These are phyloP conservation scores for Omphaloscelis lunosa DNA, from an alignment of 2,888 invertebrate species.

Conservation along the genomic window DNA sequence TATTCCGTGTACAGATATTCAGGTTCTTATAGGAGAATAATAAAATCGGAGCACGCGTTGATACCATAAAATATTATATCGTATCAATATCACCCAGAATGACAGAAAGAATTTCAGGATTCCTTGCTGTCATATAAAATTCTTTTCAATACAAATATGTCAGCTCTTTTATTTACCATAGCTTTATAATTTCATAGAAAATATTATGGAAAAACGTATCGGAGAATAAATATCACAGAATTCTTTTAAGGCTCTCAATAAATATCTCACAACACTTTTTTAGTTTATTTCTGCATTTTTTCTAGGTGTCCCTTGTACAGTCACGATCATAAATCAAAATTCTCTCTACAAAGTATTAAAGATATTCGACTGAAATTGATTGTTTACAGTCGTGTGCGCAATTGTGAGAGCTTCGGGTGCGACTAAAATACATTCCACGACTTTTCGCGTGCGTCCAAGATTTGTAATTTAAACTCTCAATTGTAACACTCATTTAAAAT, in stretches of 20 bases:
- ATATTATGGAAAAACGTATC: slow-evolving; percentile 25
- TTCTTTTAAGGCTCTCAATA: slow-evolving; percentile 36
- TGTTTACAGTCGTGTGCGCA: slow-evolving; percentile 72
- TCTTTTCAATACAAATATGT: slow-evolving; percentile 46
- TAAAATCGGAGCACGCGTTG: slow-evolving; percentile 53
- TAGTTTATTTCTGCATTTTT: slow-evolving; percentile 36
- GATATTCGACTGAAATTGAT: slow-evolving; percentile 76
- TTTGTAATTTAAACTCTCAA: slow-evolving; percentile 82
- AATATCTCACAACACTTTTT: slow-evolving; percentile 45
- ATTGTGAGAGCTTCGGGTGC: slow-evolving; percentile 54
- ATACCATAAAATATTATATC: slow-evolving; percentile 38
- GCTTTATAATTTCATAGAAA: slow-evolving; percentile 41
- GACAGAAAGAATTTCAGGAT: slow-evolving; percentile 23
- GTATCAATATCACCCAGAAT: slow-evolving; percentile 5
- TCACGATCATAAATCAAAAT: slow-evolving; percentile 68
- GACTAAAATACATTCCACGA: slow-evolving; percentile 78
- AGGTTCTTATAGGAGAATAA: slow-evolving; percentile 59
- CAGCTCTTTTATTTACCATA: slow-evolving; percentile 25
- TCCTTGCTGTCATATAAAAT: slow-evolving; percentile 33
- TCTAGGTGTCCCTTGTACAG: slow-evolving; percentile 59
- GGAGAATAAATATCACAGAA: slow-evolving; percentile 38
- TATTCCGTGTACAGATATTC: slow-evolving; percentile 64
- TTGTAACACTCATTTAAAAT: slow-evolving; percentile 82
- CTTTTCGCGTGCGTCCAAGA: slow-evolving; percentile 70
- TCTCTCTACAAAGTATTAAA: slow-evolving; percentile 72